phyloP scores from a whole-genome alignment of 30 jellyfish, hydroid and myxozoan genomes.

The Aurelia sp. region DNA sequence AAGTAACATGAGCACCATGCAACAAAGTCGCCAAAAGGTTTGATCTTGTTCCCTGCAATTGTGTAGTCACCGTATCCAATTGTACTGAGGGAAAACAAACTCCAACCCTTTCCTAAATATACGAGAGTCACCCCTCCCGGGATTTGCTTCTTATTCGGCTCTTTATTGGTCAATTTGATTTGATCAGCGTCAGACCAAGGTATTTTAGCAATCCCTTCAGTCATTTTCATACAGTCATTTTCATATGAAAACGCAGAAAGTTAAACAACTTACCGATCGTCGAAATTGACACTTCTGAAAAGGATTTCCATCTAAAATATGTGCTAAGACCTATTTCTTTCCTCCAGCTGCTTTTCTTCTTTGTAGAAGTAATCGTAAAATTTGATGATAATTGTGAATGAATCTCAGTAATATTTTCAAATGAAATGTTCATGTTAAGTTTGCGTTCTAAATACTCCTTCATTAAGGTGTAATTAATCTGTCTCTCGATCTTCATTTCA shows the following conservation, averaged over 20 bases:
- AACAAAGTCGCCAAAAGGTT: not conserved
- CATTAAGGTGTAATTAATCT: not conserved
- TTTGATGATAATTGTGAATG: not conserved
- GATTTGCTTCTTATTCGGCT: too few relatives aligned
- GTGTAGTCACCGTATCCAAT: conserved; percentile 33
- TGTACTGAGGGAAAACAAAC: conserved; percentile 1
- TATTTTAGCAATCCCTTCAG: too few relatives aligned
- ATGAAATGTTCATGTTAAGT: not conserved
- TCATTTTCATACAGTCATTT: too few relatives aligned
- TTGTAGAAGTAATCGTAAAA: not conserved
- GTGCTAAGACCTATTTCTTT: not conserved
- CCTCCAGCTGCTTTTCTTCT: not conserved
- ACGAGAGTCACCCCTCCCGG: too few relatives aligned
- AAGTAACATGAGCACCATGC: too few relatives aligned
- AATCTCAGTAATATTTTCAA: not conserved
- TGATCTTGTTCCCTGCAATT: not conserved
- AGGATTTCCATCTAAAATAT: too few relatives aligned
- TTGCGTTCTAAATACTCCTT: not conserved
- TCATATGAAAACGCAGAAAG: too few relatives aligned
- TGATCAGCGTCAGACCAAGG: too few relatives aligned
- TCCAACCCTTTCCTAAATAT: not conserved
- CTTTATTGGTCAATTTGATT: too few relatives aligned
- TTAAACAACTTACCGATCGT: not conserved
- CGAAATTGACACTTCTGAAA: not conserved
- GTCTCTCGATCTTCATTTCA: not conserved